Evolutionary conservation across 2,113 vertebrate genomes (phyloP).

Genomic region (Sporophila hypoxantha): DNA sequence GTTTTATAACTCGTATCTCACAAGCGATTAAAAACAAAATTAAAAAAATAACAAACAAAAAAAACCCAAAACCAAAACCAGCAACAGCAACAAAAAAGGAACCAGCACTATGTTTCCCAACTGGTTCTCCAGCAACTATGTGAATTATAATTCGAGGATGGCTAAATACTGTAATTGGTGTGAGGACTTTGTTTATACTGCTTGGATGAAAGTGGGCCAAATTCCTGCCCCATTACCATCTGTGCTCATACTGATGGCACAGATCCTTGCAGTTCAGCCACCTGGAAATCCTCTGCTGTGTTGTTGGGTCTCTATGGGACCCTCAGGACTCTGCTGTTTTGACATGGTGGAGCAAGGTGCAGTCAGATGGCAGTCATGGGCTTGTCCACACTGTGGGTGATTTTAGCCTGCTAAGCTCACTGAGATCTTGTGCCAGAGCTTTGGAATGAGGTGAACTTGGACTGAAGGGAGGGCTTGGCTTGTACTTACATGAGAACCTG

Average conservation of each 20-base stretch:
- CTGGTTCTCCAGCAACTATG: background rate
- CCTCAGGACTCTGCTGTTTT: background rate
- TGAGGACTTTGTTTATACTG: background rate
- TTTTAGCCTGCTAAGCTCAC: background rate
- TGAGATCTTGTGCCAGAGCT: background rate
- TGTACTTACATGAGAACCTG: background rate
- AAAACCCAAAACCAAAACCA: background rate
- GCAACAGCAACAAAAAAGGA: background rate
- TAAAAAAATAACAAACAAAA: background rate
- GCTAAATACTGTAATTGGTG: background rate
- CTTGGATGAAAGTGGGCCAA: background rate
- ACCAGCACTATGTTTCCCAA: background rate
- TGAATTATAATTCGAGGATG: background rate
- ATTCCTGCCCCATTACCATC: background rate
- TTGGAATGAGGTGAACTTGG: background rate
- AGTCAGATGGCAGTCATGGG: background rate
- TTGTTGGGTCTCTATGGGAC: background rate
- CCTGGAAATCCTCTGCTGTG: background rate
- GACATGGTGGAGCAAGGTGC: background rate
- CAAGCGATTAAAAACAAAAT: background rate
- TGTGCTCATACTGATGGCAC: background rate
- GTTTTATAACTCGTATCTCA: background rate
- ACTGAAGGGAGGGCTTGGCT: background rate
- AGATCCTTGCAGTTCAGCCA: background rate
- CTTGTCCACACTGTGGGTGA: background rate